Base-by-base conservation (phyloP, 2,797 vertebrate genomes). In the Chelidonichthys spinosus region DNA sequence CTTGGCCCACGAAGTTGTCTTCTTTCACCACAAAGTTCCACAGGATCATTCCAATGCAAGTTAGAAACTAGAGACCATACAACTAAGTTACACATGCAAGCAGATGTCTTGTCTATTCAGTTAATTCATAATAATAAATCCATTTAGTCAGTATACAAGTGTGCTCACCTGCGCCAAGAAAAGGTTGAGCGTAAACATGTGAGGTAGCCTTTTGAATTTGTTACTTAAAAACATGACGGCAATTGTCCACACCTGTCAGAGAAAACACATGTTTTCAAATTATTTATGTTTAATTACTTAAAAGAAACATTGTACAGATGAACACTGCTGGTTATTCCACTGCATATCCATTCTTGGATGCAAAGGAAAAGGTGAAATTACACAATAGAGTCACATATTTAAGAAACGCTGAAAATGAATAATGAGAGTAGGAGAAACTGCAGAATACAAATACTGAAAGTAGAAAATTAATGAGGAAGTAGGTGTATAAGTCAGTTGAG, bases 151-250 rank as follows among this genome's bases (percentile, higher is more conserved):
- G 11, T 0, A 7, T 62, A 13, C 3, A n/a, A 36, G 18, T 35
- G 52, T 72, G 40, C 94, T 95, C 79, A 97, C 98, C 96, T 99
- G 98, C 50, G 98, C 97, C 76, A 97, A 85, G 69, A 98, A 95
- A 52, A 99, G 94, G 87, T 99, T 97, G 63, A 96, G 90, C 35
- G 97, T 96, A 81, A 99, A 96, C 88, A 96, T 90, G 81, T 99
- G 97, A 83, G 98, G 98, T 79, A 97, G 91, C 63, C 95, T 94
- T 83, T 95, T 95, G 81, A 95, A 96, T 84, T 98, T 99, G 84
- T 97, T 97, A 90, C 96, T 97, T 84, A 99, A 89, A 81, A 98
- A 82, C 92, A 98, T 94, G 76, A 99, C 91, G 72, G 85, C 87
- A 76, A 98, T 92, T 63, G 97, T 97, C 97, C 97, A 99, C 17